phyloP scores from a whole-genome alignment of 2,113 vertebrate species.

The Silurus asotus region DNA sequence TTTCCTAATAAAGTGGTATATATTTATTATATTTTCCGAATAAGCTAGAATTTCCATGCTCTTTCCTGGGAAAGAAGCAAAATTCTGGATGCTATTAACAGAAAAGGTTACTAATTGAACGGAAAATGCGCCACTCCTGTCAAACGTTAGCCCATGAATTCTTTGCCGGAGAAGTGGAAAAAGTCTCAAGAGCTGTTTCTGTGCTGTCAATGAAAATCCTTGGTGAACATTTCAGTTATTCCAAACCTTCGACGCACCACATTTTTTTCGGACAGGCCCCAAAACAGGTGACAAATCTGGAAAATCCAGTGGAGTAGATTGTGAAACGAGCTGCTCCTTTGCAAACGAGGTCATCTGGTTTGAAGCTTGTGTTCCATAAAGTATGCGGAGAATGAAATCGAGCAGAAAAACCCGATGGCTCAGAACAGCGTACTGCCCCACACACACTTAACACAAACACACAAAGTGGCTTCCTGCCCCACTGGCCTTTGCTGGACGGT shows the following conservation, averaged over 20 bases:
- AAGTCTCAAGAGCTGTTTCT: neutral
- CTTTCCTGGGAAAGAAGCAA: neutral
- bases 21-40: neutral
- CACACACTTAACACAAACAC: neutral
- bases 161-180: neutral
- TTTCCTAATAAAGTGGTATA: neutral
- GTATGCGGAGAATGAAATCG: constrained; percentile 37
- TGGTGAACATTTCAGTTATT: neutral
- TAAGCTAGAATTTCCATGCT: neutral
- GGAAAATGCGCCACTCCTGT: neutral
- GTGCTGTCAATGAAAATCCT: neutral
- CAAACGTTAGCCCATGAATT: constrained; percentile 7
- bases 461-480: neutral
- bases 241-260: no score
- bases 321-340: neutral
- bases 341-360: neutral
- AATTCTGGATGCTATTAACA: neutral
- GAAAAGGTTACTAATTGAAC: constrained; percentile 1
- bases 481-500: neutral
- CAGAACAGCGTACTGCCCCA: constrained; percentile 22
- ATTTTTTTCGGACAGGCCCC: neutral
- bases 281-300: constrained; percentile 24
- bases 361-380: constrained; percentile 25
- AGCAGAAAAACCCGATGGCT: constrained; percentile 41
- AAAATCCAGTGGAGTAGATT: constrained; percentile 18